These are phyloP conservation scores for Dioctria rufipes DNA, from an alignment of 2,888 invertebrate species.

Conservation along the genomic window DNA sequence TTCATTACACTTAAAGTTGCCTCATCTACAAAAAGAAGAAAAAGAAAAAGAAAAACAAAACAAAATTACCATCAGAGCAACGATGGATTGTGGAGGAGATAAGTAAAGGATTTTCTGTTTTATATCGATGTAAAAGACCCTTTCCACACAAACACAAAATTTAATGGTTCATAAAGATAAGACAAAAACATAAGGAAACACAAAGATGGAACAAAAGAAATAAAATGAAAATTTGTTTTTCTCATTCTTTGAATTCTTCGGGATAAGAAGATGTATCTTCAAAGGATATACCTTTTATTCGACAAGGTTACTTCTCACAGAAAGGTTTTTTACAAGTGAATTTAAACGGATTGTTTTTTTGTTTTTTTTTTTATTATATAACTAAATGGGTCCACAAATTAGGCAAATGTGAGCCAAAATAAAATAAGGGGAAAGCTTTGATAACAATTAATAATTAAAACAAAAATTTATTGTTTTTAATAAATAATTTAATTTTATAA, in stretches of 20 bases:
- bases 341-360: too few relatives aligned
- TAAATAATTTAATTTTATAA: too few relatives aligned
- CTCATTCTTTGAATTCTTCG: slow-evolving; percentile 17
- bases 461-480: too few relatives aligned
- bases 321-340: neutral
- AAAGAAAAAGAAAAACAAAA: neutral
- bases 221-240: slow-evolving; percentile 42
- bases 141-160: slow-evolving; percentile 32
- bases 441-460: too few relatives aligned
- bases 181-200: slow-evolving; percentile 22
- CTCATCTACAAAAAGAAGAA: neutral
- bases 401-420: too few relatives aligned
- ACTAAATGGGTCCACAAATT: too few relatives aligned
- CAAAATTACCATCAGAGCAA: neutral
- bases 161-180: slow-evolving; percentile 50
- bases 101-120: slow-evolving; percentile 33
- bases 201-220: slow-evolving; percentile 17
- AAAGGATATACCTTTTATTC: slow-evolving; percentile 28
- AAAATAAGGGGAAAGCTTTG: too few relatives aligned
- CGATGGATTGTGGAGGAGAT: neutral
- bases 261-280: slow-evolving; percentile 16
- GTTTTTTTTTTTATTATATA: too few relatives aligned
- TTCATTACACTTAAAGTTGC: slow-evolving; percentile 32
- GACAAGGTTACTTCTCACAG: slow-evolving; percentile 40
- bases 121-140: slow-evolving; percentile 31